Base-by-base conservation (phyloP, 2,113 vertebrate species). In the Ailuropoda melanoleuca region DNA sequence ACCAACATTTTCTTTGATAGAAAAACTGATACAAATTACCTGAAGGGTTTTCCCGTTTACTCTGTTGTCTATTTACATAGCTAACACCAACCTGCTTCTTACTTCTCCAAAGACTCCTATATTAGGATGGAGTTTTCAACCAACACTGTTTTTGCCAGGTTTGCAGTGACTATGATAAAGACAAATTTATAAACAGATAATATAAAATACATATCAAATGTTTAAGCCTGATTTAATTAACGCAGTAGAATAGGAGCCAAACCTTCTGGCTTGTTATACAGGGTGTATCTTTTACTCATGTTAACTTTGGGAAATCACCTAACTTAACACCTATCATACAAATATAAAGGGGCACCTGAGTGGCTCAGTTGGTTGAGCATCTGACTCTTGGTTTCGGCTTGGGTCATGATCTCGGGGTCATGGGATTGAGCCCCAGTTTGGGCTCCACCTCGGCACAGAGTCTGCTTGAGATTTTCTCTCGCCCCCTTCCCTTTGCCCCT, bases 171-270 rank as follows among this genome's bases (percentile, higher is more conserved):
- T 18, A 24, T 7, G 6, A 88, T 78, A 62, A 72, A 70, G 56
- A 34, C 46, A 92, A 68, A 77, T 48, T 72, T 90, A 48, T 53
- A 60, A 31, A 48, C 0, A 64, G 37, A n/a, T n/a, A 56, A 66
- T 56, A 3, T 72, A 72, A 94, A 92, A 74, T 72, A 72, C 3
- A 43, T 43, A 39, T 64, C 48, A 92, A n/a, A 18, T 43, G 0
- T 48, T 85, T 89, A 78, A 92, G 21, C 37, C 46, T 85, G 48
- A 53, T 80, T 96, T 88, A n/a, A 89, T 66, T 11, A 96, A 94
- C n/a, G 9, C 15, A 74, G 80, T 92, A 29, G 21, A 74, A 78
- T 64, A 91, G 37, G 34, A 75, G 6, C 15, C 24, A 84, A 37
- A 26, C 0, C 23, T 62, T 83, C 48, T 86, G 19, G 55, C 88